Percentiles rank a stretch among this genome's conserved stretches.
Evolutionary conservation across 1,140 invertebrate species (phyloP).

Genomic region (Telenomus remus): DNA sequence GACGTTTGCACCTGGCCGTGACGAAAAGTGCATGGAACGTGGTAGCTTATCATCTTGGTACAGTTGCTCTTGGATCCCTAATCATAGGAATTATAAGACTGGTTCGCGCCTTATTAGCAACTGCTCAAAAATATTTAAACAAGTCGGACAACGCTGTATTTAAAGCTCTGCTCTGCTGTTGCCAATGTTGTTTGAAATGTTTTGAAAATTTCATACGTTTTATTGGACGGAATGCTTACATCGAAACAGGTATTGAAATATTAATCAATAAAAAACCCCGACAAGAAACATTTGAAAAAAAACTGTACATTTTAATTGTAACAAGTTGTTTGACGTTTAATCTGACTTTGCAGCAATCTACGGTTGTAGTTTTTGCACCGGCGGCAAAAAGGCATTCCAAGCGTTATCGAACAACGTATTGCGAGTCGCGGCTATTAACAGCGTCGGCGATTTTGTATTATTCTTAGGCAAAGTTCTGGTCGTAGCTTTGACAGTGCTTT

Average conservation of each 20-base stretch:
- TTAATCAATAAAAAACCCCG: constrained; percentile 30
- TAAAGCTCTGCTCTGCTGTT: constrained; percentile 76
- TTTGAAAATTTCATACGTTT: constrained; percentile 85
- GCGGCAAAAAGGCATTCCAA: constrained; percentile 79
- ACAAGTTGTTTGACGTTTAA: no score
- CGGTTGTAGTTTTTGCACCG: constrained; percentile 82
- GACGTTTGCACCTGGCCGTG: constrained; percentile 78
- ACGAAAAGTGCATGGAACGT: constrained; percentile 77
- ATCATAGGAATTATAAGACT: constrained; percentile 84
- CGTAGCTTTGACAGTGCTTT: constrained; percentile 79
- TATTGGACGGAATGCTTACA: constrained; percentile 86
- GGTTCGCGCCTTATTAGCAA: constrained; percentile 77
- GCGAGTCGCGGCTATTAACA: constrained; percentile 84
- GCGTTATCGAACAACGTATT: constrained; percentile 80
- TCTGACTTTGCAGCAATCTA: constrained; percentile 81
- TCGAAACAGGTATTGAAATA: constrained; percentile 80
- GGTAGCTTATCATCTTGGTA: constrained; percentile 84
- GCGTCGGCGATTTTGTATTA: constrained; percentile 86
- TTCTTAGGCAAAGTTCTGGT: constrained; percentile 85
- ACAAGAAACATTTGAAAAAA: constrained; percentile 1
- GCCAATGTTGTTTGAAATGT: constrained; percentile 84
- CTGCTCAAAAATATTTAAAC: constrained; percentile 70
- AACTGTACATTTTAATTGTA: no score
- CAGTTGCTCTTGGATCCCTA: constrained; percentile 85
- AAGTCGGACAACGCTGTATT: constrained; percentile 69